These are phyloP conservation scores for Cataglyphis cursor DNA, from an alignment of 2,888 invertebrate species.

Conservation along the genomic window DNA sequence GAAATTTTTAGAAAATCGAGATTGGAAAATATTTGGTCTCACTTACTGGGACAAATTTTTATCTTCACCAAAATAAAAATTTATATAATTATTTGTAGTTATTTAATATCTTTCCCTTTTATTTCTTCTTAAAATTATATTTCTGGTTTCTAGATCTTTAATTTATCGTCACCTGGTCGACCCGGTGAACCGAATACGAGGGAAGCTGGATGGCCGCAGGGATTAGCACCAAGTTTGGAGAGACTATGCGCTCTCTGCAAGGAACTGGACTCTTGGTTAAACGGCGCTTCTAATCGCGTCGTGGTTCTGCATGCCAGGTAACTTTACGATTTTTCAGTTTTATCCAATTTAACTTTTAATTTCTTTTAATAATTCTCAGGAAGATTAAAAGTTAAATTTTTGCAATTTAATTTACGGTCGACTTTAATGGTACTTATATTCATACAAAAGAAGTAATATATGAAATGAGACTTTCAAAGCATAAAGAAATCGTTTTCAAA, in stretches of 20 bases:
- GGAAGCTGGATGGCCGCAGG: conserved; percentile 95
- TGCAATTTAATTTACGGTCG: background rate
- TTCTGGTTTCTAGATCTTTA: conserved; percentile 91
- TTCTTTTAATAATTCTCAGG: background rate
- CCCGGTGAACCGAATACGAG: conserved; percentile 87
- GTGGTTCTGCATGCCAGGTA: conserved; percentile 96
- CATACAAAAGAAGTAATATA: background rate
- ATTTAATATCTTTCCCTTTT: background rate
- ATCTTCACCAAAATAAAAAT: background rate
- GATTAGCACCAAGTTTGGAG: conserved; percentile 95
- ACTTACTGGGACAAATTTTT: background rate
- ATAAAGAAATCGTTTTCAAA: background rate
- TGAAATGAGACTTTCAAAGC: background rate
- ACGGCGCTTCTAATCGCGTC: conserved; percentile 93
- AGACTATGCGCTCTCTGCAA: conserved; percentile 96
- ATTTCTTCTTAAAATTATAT: background rate
- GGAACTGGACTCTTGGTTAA: conserved; percentile 97
- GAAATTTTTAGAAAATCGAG: background rate
- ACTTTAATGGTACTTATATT: background rate
- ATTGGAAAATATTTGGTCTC: background rate
- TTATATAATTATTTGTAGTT: background rate
- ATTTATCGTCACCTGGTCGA: conserved; percentile 92
- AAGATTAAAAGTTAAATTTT: background rate
- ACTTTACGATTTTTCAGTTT: conserved; percentile 71
- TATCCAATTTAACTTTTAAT: background rate